Evolutionary conservation across 2,888 invertebrate species (phyloP), one percentile per base, ranked within the genome.

Genomic region (Timema podura): DNA sequence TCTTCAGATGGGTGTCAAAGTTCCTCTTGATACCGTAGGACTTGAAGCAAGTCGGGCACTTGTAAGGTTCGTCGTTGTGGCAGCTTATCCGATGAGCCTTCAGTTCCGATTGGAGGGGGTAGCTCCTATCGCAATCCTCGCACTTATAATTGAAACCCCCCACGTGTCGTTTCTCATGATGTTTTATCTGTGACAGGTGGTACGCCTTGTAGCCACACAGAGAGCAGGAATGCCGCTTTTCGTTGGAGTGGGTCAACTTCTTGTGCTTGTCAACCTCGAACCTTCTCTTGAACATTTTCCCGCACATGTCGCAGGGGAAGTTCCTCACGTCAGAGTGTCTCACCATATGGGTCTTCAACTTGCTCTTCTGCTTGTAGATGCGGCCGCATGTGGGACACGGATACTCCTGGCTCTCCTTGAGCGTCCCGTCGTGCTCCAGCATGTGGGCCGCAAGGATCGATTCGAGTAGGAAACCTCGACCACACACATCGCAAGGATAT

Each of bases 31-130:
- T 10, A 11, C 9, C 49, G 49, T 49, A 74, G 59, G 70, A 65
- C 48, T 68, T 64, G 68, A 83, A 84, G 74, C 86, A 86, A 59
- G 82, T 82, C 71, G 84, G 83, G 74, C 86, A 86, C 16, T 82
- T 82, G 70, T 84, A 81, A 67, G 85, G 85, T 68, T 84, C 83
- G 67, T 82, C 80, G 69, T 84, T 84, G 30, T 83, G 84, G 79
- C 86, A 85, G 48, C 83, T 85, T 76, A 86, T 86, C 75, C 84
- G 84, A 79, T 87, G 87, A 68, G 86, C 85, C 75, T 83, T 81
- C 71, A 85, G 82, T 70, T 77, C 82, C 48, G 84, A 82, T 68
- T 82, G 80, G 74, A 84, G 83, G 79, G 83, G 83, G 74, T 86
- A 86, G 16, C 85, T 84, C 76, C 85, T 85, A 74, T 83, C 83